Evolutionary conservation across 1,140 invertebrate species (phyloP).

Genomic region (Pachypeltis micranthus): DNA sequence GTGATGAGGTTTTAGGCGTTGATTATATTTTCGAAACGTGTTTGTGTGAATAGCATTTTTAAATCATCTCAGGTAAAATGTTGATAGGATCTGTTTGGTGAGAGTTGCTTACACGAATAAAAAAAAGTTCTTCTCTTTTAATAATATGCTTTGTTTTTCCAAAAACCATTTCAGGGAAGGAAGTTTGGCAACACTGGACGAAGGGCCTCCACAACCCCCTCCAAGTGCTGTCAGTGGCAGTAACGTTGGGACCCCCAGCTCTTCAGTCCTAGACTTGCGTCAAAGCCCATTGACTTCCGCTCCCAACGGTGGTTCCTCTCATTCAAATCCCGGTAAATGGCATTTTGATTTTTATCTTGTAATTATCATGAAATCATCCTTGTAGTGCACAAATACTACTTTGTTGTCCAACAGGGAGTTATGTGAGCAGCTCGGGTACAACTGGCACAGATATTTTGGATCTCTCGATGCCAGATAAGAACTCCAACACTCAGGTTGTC

Average conservation of each 20-base stretch:
- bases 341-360: constrained; percentile 24
- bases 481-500: constrained; percentile 69
- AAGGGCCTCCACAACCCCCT: neutral
- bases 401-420: neutral
- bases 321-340: constrained; percentile 23
- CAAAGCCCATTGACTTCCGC: constrained; percentile 40
- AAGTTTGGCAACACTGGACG: neutral
- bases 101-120: no score
- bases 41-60: no score
- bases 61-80: no score
- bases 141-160: no score
- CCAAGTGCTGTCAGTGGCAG: neutral
- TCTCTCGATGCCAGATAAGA: constrained; percentile 81
- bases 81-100: no score
- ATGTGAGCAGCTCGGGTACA: constrained; percentile 21
- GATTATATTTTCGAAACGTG: no score
- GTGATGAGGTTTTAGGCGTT: no score
- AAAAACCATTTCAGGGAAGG: constrained; percentile 18
- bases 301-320: constrained; percentile 28
- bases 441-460: constrained; percentile 59
- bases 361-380: neutral
- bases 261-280: constrained; percentile 53
- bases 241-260: constrained; percentile 11
- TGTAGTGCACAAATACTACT: neutral
- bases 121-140: no score